Conservation (phyloP, 2,888 invertebrate species). For the Macaria notata region DNA sequence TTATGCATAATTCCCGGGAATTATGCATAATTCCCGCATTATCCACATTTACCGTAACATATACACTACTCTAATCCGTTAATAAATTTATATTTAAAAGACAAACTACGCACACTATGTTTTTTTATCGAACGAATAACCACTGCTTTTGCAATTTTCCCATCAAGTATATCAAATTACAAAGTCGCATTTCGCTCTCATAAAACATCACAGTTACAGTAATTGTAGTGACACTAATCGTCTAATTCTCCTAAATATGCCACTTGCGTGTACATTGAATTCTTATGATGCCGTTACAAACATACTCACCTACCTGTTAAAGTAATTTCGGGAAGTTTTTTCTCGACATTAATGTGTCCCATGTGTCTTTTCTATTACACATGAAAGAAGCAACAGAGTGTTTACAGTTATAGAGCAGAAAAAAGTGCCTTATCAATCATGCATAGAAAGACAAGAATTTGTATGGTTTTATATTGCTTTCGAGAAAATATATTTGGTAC, state of each 20-base stretch:
- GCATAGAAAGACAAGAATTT: too few relatives aligned
- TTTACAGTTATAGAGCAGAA: constrained; percentile 1
- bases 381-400: constrained; percentile 1
- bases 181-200: constrained; percentile 45
- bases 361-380: constrained; percentile 31
- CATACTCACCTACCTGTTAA: background rate
- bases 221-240: constrained; percentile 66
- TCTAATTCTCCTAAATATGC: constrained; percentile 44
- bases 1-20: too few relatives aligned
- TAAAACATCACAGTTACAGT: constrained; percentile 45
- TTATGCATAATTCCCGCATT: too few relatives aligned
- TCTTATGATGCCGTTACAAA: constrained; percentile 50
- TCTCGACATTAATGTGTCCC: constrained; percentile 38
- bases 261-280: constrained; percentile 52
- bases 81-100: too few relatives aligned
- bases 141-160: constrained; percentile 23
- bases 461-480: too few relatives aligned
- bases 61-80: too few relatives aligned
- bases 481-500: too few relatives aligned
- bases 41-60: too few relatives aligned
- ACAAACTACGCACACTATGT: too few relatives aligned
- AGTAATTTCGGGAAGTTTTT: constrained; percentile 48
- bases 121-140: too few relatives aligned
- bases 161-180: constrained; percentile 48
- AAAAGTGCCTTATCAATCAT: background rate